Evolutionary conservation across 2,888 invertebrate genomes (phyloP).

Genomic region (Anthophora plumipes): DNA sequence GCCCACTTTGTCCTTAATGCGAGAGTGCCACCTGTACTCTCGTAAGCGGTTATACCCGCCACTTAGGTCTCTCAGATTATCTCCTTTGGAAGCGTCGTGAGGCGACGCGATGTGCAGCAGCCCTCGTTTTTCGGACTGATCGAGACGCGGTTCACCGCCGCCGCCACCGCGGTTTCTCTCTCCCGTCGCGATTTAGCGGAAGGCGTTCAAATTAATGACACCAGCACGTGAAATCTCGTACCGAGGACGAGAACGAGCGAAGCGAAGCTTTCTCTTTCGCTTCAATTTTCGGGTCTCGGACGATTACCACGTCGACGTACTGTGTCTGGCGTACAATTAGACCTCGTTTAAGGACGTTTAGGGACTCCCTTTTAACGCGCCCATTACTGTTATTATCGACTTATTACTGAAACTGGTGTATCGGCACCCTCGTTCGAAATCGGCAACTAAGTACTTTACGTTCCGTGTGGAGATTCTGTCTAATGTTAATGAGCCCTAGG

Average conservation of each 20-base stretch:
- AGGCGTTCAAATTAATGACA: constrained; percentile 79
- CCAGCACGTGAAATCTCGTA: constrained; percentile 64
- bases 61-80: constrained; percentile 68
- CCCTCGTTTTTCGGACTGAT: constrained; percentile 61
- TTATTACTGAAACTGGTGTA: constrained; percentile 79
- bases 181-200: constrained; percentile 72
- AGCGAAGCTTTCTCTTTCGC: constrained; percentile 55
- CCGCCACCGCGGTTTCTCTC: constrained; percentile 38
- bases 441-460: constrained; percentile 24
- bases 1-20: constrained; percentile 68
- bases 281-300: constrained; percentile 68
- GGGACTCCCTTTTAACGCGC: constrained; percentile 80
- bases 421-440: constrained; percentile 69
- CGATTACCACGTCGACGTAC: constrained; percentile 11
- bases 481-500: background rate
- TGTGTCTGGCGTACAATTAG: constrained; percentile 78
- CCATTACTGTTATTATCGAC: constrained; percentile 84
- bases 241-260: background rate
- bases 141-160: constrained; percentile 30
- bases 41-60: constrained; percentile 65
- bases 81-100: constrained; percentile 32
- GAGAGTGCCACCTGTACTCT: constrained; percentile 63
- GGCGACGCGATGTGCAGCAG: constrained; percentile 45
- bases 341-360: constrained; percentile 84
- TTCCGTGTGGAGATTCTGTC: background rate